phyloP scores from a whole-genome alignment of 2,113 vertebrate genomes.

The Python bivittatus region DNA sequence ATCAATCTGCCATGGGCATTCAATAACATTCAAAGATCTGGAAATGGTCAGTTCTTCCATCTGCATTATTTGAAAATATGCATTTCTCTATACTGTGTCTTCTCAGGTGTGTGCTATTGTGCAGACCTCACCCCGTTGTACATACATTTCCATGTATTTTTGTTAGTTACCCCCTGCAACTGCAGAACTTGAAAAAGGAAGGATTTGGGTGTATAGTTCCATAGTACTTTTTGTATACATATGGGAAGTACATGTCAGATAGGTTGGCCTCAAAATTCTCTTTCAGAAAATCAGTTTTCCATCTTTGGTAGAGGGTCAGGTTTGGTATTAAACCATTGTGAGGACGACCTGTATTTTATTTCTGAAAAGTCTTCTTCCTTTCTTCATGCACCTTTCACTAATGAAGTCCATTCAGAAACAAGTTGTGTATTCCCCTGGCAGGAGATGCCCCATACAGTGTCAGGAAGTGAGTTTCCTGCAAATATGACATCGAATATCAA shows the following conservation, averaged over 20 bases:
- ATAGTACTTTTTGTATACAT: no score
- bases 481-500: not conserved
- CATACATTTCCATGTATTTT: no score
- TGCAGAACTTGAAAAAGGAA: no score
- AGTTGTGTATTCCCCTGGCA: not conserved
- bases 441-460: not conserved
- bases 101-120: no score
- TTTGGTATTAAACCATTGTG: no score
- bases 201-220: no score
- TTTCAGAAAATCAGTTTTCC: not conserved
- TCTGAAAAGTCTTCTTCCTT: not conserved
- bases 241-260: no score
- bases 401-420: not conserved
- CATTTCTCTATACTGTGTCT: no score
- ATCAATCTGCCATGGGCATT: not conserved
- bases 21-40: not conserved
- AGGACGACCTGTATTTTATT: not conserved
- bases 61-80: not conserved
- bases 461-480: fast-evolving
- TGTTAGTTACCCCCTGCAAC: no score
- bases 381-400: not conserved
- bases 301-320: not conserved
- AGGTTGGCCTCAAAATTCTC: not conserved
- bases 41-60: not conserved
- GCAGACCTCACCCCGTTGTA: no score